Evolutionary conservation across 2,113 vertebrate genomes (phyloP).

Genomic region (Megalops atlanticus): DNA sequence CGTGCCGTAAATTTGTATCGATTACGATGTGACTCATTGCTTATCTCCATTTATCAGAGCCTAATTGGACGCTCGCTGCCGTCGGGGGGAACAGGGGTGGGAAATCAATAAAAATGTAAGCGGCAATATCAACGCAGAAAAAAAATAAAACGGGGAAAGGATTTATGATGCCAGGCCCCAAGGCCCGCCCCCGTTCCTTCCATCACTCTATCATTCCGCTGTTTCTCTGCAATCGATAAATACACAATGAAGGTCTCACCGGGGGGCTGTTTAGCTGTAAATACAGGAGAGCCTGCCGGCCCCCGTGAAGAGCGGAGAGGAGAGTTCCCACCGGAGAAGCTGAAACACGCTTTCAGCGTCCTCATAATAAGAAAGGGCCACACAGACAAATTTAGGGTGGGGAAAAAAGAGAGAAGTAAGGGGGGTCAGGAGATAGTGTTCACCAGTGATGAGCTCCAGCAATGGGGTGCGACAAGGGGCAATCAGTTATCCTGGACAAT

Average conservation of each 20-base stretch:
- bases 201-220: background rate
- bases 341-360: too few relatives aligned
- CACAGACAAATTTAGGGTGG: too few relatives aligned
- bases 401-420: background rate
- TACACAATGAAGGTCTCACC: background rate
- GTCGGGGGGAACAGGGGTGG: background rate
- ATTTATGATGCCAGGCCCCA: background rate
- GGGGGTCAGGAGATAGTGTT: background rate
- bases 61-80: background rate
- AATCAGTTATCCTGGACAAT: background rate
- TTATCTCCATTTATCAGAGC: background rate
- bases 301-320: too few relatives aligned
- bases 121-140: background rate
- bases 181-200: background rate
- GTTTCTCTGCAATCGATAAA: background rate
- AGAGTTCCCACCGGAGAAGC: too few relatives aligned
- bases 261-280: background rate
- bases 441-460: background rate
- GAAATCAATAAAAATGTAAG: too few relatives aligned
- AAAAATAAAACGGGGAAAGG: background rate
- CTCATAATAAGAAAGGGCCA: too few relatives aligned
- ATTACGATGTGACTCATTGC: background rate
- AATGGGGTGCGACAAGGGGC: background rate
- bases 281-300: background rate
- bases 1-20: background rate